Percentiles rank a stretch among this genome's conserved stretches.
Conservation (phyloP, 2,113 vertebrate species). For the Xiphias gladius region DNA sequence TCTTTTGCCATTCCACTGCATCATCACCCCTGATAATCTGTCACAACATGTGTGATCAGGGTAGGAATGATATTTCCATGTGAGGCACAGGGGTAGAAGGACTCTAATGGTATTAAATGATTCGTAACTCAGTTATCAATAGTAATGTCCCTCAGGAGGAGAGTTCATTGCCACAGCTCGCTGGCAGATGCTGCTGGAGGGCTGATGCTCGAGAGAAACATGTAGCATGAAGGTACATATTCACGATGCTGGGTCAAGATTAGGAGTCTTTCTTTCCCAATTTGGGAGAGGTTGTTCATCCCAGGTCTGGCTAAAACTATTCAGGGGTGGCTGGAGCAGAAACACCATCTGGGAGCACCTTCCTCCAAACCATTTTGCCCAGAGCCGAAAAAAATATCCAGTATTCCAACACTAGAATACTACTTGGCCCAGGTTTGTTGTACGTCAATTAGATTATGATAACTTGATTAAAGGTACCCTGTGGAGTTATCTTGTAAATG, state of each 20-base stretch:
- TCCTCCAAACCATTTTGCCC: background rate
- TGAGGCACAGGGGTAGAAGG: slow-evolving; percentile 54
- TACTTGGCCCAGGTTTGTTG: background rate
- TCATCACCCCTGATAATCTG: slow-evolving; percentile 75
- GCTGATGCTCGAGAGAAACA: slow-evolving; percentile 12
- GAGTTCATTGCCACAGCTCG: slow-evolving; percentile 52
- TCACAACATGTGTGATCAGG: slow-evolving; percentile 37
- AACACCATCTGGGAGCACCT: background rate
- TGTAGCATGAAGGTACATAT: slow-evolving; percentile 17
- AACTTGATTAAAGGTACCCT: too few relatives aligned
- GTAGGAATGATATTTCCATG: slow-evolving; percentile 61
- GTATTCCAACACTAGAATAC: background rate
- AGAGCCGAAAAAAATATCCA: background rate
- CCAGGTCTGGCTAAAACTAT: background rate
- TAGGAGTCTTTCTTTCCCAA: background rate
- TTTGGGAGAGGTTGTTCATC: too few relatives aligned
- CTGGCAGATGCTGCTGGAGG: slow-evolving; percentile 29
- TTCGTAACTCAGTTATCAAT: slow-evolving; percentile 76
- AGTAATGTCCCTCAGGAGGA: slow-evolving; percentile 68
- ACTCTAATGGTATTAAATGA: slow-evolving; percentile 79
- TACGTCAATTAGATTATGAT: background rate
- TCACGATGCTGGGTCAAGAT: slow-evolving; percentile 25
- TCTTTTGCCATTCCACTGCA: slow-evolving; percentile 64
- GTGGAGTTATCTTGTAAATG: background rate
- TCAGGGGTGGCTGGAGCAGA: too few relatives aligned